Evolutionary conservation across 2,113 vertebrate species (phyloP).

Genomic region (Anarhynchus alexandrinus): DNA sequence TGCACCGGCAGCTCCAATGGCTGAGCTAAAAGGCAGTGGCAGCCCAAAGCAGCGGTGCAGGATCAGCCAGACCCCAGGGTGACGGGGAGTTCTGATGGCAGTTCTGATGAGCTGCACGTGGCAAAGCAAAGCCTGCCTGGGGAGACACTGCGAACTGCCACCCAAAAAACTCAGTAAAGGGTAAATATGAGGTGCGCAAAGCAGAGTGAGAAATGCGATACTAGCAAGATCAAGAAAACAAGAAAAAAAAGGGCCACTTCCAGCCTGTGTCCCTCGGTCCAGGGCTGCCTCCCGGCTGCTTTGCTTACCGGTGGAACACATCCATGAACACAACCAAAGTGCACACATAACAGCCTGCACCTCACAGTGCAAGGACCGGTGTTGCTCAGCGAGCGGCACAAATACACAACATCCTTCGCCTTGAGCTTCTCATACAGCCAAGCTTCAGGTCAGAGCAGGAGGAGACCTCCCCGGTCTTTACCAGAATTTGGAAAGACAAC

Average conservation of each 20-base stretch:
- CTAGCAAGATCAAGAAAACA: neutral
- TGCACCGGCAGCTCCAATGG: neutral
- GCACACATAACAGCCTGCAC: neutral
- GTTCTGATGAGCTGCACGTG: rapidly evolving
- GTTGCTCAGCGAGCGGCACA: neutral
- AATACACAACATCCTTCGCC: neutral
- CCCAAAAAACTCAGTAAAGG: neutral
- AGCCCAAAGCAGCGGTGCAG: neutral
- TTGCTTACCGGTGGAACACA: neutral
- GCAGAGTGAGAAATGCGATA: neutral
- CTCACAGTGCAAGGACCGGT: neutral
- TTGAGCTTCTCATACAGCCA: neutral
- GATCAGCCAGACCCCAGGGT: rapidly evolving
- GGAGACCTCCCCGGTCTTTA: neutral
- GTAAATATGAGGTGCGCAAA: neutral
- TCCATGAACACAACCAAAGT: neutral
- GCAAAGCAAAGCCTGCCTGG: neutral
- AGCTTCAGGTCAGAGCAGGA: neutral
- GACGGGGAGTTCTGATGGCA: neutral
- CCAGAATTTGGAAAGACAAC: neutral
- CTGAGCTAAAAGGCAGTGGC: neutral
- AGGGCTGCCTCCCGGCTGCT: neutral
- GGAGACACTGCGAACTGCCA: neutral
- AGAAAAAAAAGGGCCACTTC: neutral
- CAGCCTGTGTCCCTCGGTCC: neutral